Evolutionary conservation across 1,140 invertebrate genomes (phyloP), one percentile per base, ranked within the genome.

Genomic region (Manduca sexta): DNA sequence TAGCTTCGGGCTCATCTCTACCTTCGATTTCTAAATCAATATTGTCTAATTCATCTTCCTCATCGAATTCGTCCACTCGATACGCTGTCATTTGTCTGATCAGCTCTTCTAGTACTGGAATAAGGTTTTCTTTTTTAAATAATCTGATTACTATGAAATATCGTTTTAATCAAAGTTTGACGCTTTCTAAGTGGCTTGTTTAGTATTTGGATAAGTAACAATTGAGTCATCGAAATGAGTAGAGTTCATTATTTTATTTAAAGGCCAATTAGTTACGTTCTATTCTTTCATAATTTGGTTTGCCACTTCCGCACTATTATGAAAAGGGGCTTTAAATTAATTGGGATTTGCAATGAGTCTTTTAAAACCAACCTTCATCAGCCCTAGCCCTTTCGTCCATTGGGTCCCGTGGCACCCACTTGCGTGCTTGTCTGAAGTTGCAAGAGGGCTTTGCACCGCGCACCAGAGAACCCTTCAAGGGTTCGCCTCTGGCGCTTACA

Each of bases 401-500:
- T 1, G 73, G 74, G 47, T 79, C 77, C 3, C 74, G 41, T 30
- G 51, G 64, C 13, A 67, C 50, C 72, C 75, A 83, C 44, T 84
- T 88, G 43, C 93, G 87, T 0, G 92, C 92, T 72, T 94, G 92
- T 18, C 93, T 82, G 67, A 92, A 93, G 72, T 93, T 94, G 64
- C 93, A 94, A 14, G 89, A 88, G 0, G 91, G 92, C 52, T 93
- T 91, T 6, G 86, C 81, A 3, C 90, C 91, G n/a, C 92, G 86
- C 3, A 92, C 91, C 17, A 95, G 69, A 0, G 92, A 93, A 1
- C 93, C 94, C 72, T 94, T 93, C 0, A 95, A 76, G 0, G 93
- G 92, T 52, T 93, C 92, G 1, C 94, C 94, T 56, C 92, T 90
- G 10, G 90, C 90, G 52, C 92, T 92, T 0, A 95, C 94, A 73